These are phyloP conservation scores for Picus viridis DNA, from an alignment of 2,797 vertebrate genomes.

Conservation along the genomic window DNA sequence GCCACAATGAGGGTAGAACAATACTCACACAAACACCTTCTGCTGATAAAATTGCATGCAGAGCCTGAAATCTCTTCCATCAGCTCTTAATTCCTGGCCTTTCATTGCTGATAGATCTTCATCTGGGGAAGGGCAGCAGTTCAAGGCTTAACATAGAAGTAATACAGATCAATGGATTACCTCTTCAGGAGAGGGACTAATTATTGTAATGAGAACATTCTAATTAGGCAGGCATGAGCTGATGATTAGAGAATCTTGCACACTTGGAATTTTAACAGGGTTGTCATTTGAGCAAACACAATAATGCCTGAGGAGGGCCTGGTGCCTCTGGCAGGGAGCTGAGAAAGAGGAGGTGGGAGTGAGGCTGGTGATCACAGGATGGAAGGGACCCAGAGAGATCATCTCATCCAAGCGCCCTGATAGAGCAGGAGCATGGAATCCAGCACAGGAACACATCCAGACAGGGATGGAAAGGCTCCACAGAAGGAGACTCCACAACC, in stretches of 20 bases:
- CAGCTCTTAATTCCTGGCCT: not conserved
- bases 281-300: slow-evolving; percentile 6
- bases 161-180: slow-evolving; percentile 51
- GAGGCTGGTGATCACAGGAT: too few species aligned
- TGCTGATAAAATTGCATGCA: slow-evolving; percentile 15
- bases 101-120: slow-evolving; percentile 33
- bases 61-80: slow-evolving; percentile 19
- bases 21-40: not conserved
- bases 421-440: too few species aligned
- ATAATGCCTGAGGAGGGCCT: not conserved
- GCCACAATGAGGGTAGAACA: not conserved
- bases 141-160: slow-evolving; percentile 20
- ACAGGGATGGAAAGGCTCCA: too few species aligned
- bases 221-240: slow-evolving; percentile 58
- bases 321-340: not conserved
- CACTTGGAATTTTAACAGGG: slow-evolving; percentile 20
- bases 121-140: slow-evolving; percentile 1
- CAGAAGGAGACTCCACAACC: too few species aligned
- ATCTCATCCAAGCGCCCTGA: too few species aligned
- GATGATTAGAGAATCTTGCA: slow-evolving; percentile 40
- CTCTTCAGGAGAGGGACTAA: slow-evolving; percentile 45
- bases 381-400: too few species aligned
- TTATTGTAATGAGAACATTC: slow-evolving; percentile 65
- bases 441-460: too few species aligned
- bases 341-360: not conserved